phyloP scores from a whole-genome alignment of 2,888 invertebrate genomes.

The Hypselothyrea guttata region DNA sequence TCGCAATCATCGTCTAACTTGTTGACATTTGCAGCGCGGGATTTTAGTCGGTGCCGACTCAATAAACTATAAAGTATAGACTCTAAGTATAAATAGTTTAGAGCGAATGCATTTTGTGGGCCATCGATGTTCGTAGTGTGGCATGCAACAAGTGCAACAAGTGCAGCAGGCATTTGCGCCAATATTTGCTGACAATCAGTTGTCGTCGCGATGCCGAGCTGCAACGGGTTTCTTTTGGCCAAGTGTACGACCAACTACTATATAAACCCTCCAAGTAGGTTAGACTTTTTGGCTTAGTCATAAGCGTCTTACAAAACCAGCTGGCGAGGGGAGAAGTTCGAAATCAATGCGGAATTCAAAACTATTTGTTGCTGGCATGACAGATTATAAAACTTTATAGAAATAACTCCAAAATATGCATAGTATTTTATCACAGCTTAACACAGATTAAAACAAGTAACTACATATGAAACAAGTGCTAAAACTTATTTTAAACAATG shows the following conservation, averaged over 20 bases:
- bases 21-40: slow-evolving; percentile 72
- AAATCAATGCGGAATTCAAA: slow-evolving; percentile 43
- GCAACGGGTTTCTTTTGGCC: slow-evolving; percentile 50
- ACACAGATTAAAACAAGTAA: no score
- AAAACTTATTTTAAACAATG: no score
- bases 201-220: slow-evolving; percentile 38
- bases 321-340: slow-evolving; percentile 6
- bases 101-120: slow-evolving; percentile 61
- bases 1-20: slow-evolving; percentile 51
- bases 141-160: slow-evolving; percentile 69
- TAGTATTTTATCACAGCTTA: no score
- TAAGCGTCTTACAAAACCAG: slow-evolving; percentile 40
- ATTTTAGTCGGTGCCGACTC: slow-evolving; percentile 43
- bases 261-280: slow-evolving; percentile 51
- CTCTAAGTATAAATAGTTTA: slow-evolving; percentile 65
- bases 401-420: no score
- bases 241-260: slow-evolving; percentile 39
- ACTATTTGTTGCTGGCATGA: neutral
- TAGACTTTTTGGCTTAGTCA: slow-evolving; percentile 53
- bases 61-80: slow-evolving; percentile 61
- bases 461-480: no score
- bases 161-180: slow-evolving; percentile 38
- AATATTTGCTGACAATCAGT: slow-evolving; percentile 52
- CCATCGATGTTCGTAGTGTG: slow-evolving; percentile 41
- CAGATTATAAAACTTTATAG: neutral